phyloP scores from a whole-genome alignment of 2,797 vertebrate species.

The Rhynchotus rufescens region DNA sequence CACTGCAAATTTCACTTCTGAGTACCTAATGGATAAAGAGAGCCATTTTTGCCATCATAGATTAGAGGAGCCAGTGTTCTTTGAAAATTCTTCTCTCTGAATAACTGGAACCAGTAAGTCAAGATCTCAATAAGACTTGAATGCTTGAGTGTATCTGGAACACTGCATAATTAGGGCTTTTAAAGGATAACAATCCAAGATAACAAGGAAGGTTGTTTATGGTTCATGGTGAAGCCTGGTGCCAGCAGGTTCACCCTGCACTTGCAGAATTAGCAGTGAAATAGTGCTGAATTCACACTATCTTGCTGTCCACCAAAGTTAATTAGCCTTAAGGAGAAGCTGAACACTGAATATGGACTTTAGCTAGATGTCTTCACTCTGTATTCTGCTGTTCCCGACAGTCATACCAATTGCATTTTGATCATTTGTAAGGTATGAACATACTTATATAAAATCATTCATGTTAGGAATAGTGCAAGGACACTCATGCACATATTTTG shows the following conservation, averaged over 20 bases:
- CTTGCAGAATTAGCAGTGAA: rapidly evolving
- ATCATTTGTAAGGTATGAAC: not conserved
- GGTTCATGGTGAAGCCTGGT: not conserved
- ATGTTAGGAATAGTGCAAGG: not conserved
- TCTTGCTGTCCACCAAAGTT: not conserved
- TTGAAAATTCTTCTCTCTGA: not conserved
- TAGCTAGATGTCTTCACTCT: not conserved
- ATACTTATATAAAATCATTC: not conserved
- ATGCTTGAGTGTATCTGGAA: not conserved
- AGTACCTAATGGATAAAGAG: not conserved
- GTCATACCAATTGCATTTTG: not conserved
- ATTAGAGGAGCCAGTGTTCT: not conserved
- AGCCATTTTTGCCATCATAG: not conserved
- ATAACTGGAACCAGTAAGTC: not conserved
- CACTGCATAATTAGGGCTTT: not conserved
- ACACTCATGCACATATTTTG: not conserved
- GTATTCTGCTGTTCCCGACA: not conserved
- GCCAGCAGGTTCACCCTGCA: not conserved
- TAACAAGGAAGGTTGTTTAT: not conserved
- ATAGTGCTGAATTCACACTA: not conserved
- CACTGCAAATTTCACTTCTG: not conserved
- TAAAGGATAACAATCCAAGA: not conserved
- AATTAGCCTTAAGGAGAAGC: not conserved
- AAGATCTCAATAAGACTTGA: not conserved
- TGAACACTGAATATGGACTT: not conserved